These are phyloP conservation scores for Ophioninae sp. DNA, from an alignment of 2,888 invertebrate genomes.

Conservation along the genomic window DNA sequence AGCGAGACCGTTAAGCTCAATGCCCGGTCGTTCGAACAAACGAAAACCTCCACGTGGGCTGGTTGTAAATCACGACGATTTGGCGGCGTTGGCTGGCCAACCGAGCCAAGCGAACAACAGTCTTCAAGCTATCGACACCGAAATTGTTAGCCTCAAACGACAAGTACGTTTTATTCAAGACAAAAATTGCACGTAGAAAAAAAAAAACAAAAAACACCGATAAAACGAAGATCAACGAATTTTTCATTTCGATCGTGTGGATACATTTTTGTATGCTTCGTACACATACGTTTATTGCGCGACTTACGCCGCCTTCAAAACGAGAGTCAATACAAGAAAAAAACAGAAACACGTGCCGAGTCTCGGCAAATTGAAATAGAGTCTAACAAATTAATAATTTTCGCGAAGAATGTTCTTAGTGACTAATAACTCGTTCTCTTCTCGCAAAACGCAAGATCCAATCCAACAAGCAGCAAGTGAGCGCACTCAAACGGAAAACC, in stretches of 20 bases:
- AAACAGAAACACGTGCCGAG: neutral
- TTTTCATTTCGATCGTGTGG: conserved; percentile 73
- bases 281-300: conserved; percentile 25
- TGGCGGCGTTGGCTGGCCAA: conserved; percentile 93
- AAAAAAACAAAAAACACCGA: conserved; percentile 1
- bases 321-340: neutral
- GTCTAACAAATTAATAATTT: neutral
- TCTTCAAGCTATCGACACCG: conserved; percentile 95
- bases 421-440: conserved; percentile 8
- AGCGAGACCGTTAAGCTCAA: conserved; percentile 82
- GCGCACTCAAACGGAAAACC: conserved; percentile 91
- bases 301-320: conserved; percentile 25
- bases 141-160: conserved; percentile 96
- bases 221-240: conserved; percentile 1
- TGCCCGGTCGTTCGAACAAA: conserved; percentile 83
- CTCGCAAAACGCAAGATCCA: conserved; percentile 87
- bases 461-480: conserved; percentile 95
- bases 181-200: conserved; percentile 48
- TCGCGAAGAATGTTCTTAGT: neutral
- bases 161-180: conserved; percentile 88
- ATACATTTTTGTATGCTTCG: conserved; percentile 75
- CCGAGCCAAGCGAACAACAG: conserved; percentile 86
- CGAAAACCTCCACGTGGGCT: conserved; percentile 97
- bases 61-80: conserved; percentile 98
- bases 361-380: neutral